phyloP scores from a whole-genome alignment of 2,797 vertebrate species.

The Geotrypetes seraphini region DNA sequence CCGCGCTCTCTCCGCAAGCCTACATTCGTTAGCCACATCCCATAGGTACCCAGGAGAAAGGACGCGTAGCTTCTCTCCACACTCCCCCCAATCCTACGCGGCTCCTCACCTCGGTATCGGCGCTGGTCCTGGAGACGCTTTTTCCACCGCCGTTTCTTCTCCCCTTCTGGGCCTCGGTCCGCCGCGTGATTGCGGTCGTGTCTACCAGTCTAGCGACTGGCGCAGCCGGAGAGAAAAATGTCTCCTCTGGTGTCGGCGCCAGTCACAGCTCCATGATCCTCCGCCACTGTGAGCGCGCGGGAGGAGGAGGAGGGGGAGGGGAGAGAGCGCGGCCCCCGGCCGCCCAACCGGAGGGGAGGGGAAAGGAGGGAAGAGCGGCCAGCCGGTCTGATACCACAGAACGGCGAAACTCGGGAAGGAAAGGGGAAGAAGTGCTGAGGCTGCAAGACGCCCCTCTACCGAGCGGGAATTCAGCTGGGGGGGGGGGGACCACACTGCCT shows the following conservation, averaged over 20 bases:
- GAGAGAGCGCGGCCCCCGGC: conserved; percentile 10
- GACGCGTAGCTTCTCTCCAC: background rate
- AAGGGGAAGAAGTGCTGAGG: too few species aligned
- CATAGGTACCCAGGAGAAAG: background rate
- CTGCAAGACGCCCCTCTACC: conserved; percentile 14
- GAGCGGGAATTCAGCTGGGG: too few species aligned
- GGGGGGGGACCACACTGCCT: too few species aligned
- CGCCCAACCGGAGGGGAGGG: conserved; percentile 15
- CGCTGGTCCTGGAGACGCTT: too few species aligned
- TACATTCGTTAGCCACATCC: background rate
- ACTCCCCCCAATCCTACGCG: background rate
- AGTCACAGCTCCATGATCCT: conserved; percentile 1
- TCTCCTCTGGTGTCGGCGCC: background rate
- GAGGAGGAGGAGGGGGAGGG: conserved; percentile 19
- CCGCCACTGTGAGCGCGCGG: background rate
- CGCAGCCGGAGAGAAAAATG: background rate
- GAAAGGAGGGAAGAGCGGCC: conserved; percentile 53
- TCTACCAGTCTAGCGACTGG: background rate
- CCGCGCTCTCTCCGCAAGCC: too few species aligned
- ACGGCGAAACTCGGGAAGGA: too few species aligned
- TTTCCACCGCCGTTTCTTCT: too few species aligned
- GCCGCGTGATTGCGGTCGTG: background rate
- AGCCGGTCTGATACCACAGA: too few species aligned
- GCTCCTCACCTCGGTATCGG: too few species aligned
- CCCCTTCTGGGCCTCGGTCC: background rate